Conservation (phyloP, 2,888 invertebrate species). For the Tryphoninae sp. region DNA sequence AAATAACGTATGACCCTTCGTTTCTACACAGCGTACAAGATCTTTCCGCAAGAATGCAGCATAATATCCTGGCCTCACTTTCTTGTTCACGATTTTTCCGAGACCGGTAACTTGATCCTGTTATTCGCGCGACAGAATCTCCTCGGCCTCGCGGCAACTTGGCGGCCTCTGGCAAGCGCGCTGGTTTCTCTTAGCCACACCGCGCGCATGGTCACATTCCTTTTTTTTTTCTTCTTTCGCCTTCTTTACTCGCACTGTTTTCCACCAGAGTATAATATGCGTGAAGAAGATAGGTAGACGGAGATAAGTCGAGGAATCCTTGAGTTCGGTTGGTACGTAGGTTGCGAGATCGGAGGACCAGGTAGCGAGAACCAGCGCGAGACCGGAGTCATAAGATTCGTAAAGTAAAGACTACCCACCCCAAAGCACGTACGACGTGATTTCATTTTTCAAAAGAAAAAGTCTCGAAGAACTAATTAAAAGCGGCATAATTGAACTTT, state of each 20-base stretch:
- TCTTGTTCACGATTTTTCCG: constrained; percentile 31
- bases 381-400: constrained; percentile 39
- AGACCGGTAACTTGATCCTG: constrained; percentile 79
- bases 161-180: constrained; percentile 54
- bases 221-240: constrained; percentile 62
- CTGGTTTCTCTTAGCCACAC: constrained; percentile 23
- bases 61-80: constrained; percentile 45
- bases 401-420: constrained; percentile 2
- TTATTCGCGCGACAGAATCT: constrained; percentile 76
- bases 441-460: too few relatives aligned
- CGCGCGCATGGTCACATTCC: constrained; percentile 23
- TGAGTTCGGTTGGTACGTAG: constrained; percentile 65
- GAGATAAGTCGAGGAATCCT: constrained; percentile 76
- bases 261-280: constrained; percentile 76
- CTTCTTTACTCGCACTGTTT: constrained; percentile 72
- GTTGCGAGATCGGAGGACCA: constrained; percentile 36
- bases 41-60: constrained; percentile 59
- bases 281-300: constrained; percentile 77
- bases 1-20: constrained; percentile 34
- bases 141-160: constrained; percentile 64
- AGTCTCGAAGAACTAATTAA: background rate
- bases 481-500: too few relatives aligned
- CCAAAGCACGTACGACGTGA: background rate
- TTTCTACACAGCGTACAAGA: constrained; percentile 15
- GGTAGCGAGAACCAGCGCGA: constrained; percentile 37